phyloP scores from a whole-genome alignment of 2,888 invertebrate genomes.

The Mesorhabditis belari region DNA sequence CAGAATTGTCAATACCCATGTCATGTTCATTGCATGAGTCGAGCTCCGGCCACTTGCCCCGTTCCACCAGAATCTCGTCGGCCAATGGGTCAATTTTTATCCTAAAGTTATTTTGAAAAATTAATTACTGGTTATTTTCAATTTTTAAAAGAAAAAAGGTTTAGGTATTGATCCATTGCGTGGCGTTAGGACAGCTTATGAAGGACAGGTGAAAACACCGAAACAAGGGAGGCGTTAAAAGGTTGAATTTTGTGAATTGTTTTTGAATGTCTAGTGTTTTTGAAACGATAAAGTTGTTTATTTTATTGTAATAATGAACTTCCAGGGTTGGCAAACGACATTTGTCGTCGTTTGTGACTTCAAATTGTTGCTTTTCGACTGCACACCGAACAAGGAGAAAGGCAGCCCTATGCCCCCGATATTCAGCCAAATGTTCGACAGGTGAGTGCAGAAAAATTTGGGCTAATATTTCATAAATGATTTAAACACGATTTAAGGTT shows the following conservation, averaged over 20 bases:
- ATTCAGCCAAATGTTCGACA: conserved; percentile 41
- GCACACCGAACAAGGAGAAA: conserved; percentile 47
- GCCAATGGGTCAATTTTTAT: conserved; percentile 77
- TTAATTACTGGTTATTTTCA: neutral
- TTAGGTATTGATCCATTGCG: conserved; percentile 57
- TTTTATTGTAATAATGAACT: neutral
- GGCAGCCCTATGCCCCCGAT: conserved; percentile 59
- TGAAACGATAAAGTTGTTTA: neutral
- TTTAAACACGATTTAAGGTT: conserved; percentile 95
- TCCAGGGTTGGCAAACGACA: conserved; percentile 82
- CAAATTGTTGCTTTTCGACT: conserved; percentile 94
- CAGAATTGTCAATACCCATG: conserved; percentile 64
- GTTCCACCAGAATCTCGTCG: conserved; percentile 65
- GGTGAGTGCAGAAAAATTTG: conserved; percentile 65
- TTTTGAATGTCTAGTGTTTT: neutral
- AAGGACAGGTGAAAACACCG: conserved; percentile 64
- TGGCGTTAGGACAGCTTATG: conserved; percentile 84
- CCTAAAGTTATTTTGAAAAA: conserved; percentile 85
- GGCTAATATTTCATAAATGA: conserved; percentile 96
- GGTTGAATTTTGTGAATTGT: conserved; percentile 1
- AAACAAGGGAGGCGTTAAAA: conserved; percentile 87
- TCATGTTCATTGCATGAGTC: conserved; percentile 78
- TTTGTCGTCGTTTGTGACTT: conserved; percentile 98
- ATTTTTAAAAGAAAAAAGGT: too few species aligned
- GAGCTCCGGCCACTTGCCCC: conserved; percentile 80